These are phyloP conservation scores for Pipistrellus pygmaeus DNA, from an alignment of 2,797 vertebrate species.

Conservation along the genomic window DNA sequence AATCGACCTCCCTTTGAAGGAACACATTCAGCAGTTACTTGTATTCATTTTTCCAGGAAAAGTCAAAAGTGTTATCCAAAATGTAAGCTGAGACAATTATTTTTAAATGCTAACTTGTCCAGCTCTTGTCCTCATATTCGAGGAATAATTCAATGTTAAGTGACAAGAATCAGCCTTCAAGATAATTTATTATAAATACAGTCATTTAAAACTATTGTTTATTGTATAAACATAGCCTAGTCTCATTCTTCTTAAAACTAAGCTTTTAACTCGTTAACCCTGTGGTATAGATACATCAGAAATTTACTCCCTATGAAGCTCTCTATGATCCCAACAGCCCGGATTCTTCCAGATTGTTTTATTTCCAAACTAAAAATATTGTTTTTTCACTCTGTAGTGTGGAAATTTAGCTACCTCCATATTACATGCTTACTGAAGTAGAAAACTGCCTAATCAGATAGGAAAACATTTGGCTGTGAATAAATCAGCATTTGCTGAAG, in stretches of 20 bases:
- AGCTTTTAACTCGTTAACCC: conserved; percentile 76
- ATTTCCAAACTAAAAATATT: conserved; percentile 91
- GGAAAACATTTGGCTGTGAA: conserved; percentile 88
- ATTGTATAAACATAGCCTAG: conserved; percentile 83
- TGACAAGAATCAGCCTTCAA: conserved; percentile 75
- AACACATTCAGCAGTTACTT: conserved; percentile 7
- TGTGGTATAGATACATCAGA: conserved; percentile 82
- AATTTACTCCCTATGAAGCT: conserved; percentile 84
- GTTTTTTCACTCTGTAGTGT: conserved; percentile 87
- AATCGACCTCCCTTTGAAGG: neutral
- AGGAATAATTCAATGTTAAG: conserved; percentile 70
- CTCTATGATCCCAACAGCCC: conserved; percentile 86
- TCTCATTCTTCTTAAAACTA: conserved; percentile 77
- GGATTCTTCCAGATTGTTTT: conserved; percentile 87
- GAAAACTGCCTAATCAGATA: conserved; percentile 91
- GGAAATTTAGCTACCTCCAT: conserved; percentile 88
- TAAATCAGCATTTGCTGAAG: conserved; percentile 88
- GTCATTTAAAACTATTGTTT: conserved; percentile 82
- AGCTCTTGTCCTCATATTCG: conserved; percentile 61
- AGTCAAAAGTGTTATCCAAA: conserved; percentile 66
- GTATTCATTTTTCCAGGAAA: conserved; percentile 48
- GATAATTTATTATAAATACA: conserved; percentile 83
- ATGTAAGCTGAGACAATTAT: conserved; percentile 70
- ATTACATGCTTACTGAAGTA: conserved; percentile 90
- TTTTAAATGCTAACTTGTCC: conserved; percentile 54